A percentile compares a stretch with the other conserved stretches of the same genome.
Evolutionary conservation across 2,797 vertebrate species (phyloP).

Genomic region (Choloepus didactylus): DNA sequence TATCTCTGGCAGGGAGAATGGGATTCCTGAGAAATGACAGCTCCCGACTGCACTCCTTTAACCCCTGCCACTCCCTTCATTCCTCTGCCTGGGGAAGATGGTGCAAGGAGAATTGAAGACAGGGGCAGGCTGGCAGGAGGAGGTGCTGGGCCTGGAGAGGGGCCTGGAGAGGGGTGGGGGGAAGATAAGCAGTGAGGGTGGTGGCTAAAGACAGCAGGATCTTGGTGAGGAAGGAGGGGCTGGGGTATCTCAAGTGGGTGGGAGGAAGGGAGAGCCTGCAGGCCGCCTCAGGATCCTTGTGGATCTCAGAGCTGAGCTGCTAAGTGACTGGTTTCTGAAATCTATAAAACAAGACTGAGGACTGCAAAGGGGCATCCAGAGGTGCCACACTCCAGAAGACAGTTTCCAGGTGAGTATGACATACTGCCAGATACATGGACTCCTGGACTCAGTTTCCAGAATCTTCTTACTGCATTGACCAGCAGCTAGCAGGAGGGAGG

Average conservation of each 20-base stretch:
- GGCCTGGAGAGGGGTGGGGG: not conserved
- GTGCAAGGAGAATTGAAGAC: not conserved
- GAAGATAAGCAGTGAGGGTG: not conserved
- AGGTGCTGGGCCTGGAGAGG: not conserved
- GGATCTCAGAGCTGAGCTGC: not conserved
- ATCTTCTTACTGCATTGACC: not conserved
- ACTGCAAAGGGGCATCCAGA: not conserved
- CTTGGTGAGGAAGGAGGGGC: slow-evolving; percentile 4
- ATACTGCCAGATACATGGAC: not conserved
- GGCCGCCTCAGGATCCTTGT: slow-evolving; percentile 74
- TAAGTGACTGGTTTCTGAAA: slow-evolving; percentile 74
- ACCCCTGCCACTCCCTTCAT: not conserved
- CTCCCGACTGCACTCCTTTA: rapidly evolving
- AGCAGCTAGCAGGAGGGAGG: not conserved
- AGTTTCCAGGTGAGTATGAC: slow-evolving; percentile 81
- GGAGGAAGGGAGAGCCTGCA: not conserved
- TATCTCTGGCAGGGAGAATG: not conserved
- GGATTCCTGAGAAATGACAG: not conserved
- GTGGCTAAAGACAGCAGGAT: not conserved
- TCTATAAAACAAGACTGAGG: slow-evolving; percentile 69
- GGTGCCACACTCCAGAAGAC: slow-evolving; percentile 38
- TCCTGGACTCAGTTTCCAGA: not conserved
- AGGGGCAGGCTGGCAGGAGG: not conserved
- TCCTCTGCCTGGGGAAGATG: not conserved
- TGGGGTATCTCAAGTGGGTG: not conserved